Evolutionary conservation across 2,888 invertebrate genomes (phyloP).

Genomic region (Stenotaenia linearis): DNA sequence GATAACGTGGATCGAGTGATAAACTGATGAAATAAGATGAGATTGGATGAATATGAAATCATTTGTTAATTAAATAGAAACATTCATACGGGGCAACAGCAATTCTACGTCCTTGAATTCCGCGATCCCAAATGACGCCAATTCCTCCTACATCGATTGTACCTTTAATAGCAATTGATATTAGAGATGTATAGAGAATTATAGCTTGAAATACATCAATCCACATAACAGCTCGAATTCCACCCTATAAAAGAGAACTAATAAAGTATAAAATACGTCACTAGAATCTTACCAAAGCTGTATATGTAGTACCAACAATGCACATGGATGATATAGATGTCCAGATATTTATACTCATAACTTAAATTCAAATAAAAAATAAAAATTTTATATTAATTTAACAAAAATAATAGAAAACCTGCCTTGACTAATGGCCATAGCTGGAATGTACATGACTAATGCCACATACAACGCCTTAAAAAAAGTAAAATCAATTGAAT

Average conservation of each 20-base stretch:
- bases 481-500: background rate
- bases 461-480: constrained; percentile 9
- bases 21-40: background rate
- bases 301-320: constrained; percentile 33
- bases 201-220: constrained; percentile 85
- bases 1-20: background rate
- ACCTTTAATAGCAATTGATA: constrained; percentile 74
- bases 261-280: background rate
- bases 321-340: constrained; percentile 31
- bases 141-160: constrained; percentile 68
- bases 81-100: constrained; percentile 30
- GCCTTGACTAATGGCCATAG: constrained; percentile 29
- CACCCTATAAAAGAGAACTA: constrained; percentile 64
- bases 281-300: constrained; percentile 29
- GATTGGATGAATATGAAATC: background rate
- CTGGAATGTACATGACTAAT: constrained; percentile 27
- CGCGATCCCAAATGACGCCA: constrained; percentile 57
- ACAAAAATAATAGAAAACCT: background rate
- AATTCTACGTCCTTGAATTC: constrained; percentile 6
- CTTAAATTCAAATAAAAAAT: constrained; percentile 24
- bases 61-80: background rate
- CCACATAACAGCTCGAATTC: constrained; percentile 69
- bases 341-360: constrained; percentile 33
- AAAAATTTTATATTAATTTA: background rate
- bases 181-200: constrained; percentile 74